These are phyloP conservation scores for Bombus impatiens DNA, from an alignment of 1,140 invertebrate species.

Conservation along the genomic window DNA sequence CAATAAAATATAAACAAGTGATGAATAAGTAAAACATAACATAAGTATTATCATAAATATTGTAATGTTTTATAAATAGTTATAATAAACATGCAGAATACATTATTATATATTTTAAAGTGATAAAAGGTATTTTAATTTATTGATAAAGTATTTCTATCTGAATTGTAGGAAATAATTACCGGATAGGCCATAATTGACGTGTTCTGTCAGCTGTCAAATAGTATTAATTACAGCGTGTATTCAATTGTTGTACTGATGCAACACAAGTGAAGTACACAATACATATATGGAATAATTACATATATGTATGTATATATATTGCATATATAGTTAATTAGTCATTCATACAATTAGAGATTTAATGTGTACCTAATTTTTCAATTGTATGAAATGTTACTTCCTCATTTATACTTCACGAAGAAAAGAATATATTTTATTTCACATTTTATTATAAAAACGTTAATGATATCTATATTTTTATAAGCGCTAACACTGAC, in stretches of 20 bases:
- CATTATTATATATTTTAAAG: not conserved
- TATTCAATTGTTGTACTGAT: not conserved
- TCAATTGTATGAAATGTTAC: not conserved
- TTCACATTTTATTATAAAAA: not conserved
- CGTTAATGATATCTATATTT: not conserved
- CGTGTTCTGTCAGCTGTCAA: not conserved
- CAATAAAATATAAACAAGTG: not conserved
- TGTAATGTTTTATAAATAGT: not conserved
- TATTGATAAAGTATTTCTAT: not conserved
- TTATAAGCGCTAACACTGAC: not conserved
- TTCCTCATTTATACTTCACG: no score
- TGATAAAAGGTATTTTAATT: not conserved
- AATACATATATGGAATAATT: not conserved
- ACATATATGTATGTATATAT: not conserved
- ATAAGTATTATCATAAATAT: not conserved
- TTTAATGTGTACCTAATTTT: not conserved
- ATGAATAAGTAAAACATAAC: no score
- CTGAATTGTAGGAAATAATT: slow-evolving; percentile 25
- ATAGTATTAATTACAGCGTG: not conserved
- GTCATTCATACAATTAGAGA: not conserved
- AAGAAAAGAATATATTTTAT: not conserved
- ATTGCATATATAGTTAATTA: not conserved
- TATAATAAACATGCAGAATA: not conserved
- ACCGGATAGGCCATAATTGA: slow-evolving; percentile 59
- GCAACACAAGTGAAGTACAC: not conserved